Evolutionary conservation across 2,797 vertebrate species (phyloP), one percentile per base, ranked within the genome.

Genomic region (Spondyliosoma cantharus): DNA sequence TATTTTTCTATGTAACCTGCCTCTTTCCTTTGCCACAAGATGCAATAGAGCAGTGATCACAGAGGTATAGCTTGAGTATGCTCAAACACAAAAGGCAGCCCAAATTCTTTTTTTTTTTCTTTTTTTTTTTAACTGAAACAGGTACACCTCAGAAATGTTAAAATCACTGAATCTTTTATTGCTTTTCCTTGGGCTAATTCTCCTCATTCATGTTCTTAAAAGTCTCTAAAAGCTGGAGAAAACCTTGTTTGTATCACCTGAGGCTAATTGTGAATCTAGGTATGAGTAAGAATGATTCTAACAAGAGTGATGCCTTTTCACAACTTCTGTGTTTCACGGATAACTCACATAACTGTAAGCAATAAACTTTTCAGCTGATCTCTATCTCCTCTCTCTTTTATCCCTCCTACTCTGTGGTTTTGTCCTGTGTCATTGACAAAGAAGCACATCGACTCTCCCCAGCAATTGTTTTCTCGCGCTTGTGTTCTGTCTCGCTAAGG

Each of bases 361-460:
- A 86, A 86, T 81, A 82, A 61, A 87, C 70, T 81, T 74, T 83
- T 87, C 58, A 82, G 87, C 81, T 85, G 50, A 81, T 89, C 76
- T 83, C 49, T 64, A 52, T 75, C 53, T 76, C 46, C 45, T 64
- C 46, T 74, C 37, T 59, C 59, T 53, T 17, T 61, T 71, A n/a
- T 37, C 43, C 54, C 48, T 63, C 58, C 19, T 27, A 72, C 50
- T 78, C 62, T 19, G 2, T 29, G 9, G 46, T 80, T 84, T 80
- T 86, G 62, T 82, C 73, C 61, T 75, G 52, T 79, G 80, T 82
- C 82, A 83, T 61, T 91, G 87, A 83, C 78, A 85, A 76, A 86
- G 67, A 85, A 66, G 73, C 74, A 20, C 72, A 77, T 17, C 12
- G 53, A 63, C 81, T 85, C 71, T 83, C 60, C 68, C 61, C 59